phyloP scores from a whole-genome alignment of 2,113 vertebrate genomes.

The Raja brachyura region DNA sequence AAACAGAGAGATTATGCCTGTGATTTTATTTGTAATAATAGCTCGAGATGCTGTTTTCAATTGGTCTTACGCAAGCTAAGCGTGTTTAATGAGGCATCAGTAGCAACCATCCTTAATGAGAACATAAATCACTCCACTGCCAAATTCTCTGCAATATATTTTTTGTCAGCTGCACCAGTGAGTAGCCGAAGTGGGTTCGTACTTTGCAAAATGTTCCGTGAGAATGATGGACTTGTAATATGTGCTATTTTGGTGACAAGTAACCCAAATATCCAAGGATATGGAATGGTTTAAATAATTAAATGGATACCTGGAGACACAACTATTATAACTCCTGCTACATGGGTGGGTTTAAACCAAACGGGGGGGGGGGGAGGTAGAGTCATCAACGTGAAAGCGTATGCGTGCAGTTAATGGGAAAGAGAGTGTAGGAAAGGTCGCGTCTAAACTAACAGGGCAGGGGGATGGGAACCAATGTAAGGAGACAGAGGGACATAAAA shows the following conservation, averaged over 20 bases:
- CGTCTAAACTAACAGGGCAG: too few species aligned
- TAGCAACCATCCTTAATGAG: not conserved
- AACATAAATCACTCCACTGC: not conserved
- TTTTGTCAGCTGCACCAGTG: not conserved
- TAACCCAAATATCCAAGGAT: not conserved
- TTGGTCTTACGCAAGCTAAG: not conserved
- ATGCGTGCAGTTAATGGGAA: too few species aligned
- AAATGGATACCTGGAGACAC: too few species aligned
- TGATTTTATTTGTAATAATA: conserved; percentile 3
- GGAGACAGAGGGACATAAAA: too few species aligned
- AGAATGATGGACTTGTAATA: not conserved
- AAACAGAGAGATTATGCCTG: not conserved
- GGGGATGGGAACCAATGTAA: too few species aligned
- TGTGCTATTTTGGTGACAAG: not conserved
- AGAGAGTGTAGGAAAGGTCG: too few species aligned
- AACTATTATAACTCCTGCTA: too few species aligned
- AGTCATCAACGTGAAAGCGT: too few species aligned
- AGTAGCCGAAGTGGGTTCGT: not conserved
- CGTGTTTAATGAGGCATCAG: not conserved
- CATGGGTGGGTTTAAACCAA: too few species aligned
- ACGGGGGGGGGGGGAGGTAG: too few species aligned
- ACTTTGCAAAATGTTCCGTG: not conserved
- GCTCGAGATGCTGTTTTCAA: not conserved
- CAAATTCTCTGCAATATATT: not conserved
- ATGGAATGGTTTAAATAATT: not conserved